phyloP scores from a whole-genome alignment of 2,797 vertebrate genomes.

The Salarias fasciatus region DNA sequence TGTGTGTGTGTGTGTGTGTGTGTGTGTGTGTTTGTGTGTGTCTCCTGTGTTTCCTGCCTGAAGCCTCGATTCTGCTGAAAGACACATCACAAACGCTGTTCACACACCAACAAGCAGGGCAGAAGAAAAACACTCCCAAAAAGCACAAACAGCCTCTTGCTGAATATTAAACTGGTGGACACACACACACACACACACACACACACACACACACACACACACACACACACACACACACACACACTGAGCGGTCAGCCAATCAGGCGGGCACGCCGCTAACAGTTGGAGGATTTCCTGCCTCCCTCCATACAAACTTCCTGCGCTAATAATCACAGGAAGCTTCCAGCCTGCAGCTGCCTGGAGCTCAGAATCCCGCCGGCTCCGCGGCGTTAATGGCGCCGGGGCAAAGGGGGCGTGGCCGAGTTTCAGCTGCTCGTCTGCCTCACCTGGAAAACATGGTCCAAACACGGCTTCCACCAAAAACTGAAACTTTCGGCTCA shows the following conservation, averaged over 20 bases:
- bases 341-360: constrained; percentile 74
- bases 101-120: too few species aligned
- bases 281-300: constrained; percentile 88
- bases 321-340: constrained; percentile 91
- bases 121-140: too few species aligned
- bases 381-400: too few species aligned
- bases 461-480: constrained; percentile 11
- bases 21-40: too few species aligned
- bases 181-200: too few species aligned
- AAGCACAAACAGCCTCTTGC: not conserved
- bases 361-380: not conserved
- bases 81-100: not conserved
- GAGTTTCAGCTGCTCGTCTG: too few species aligned
- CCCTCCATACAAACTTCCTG: constrained; percentile 85
- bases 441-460: not conserved
- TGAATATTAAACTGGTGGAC: constrained; percentile 12
- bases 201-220: too few species aligned
- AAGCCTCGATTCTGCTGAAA: constrained; percentile 18
- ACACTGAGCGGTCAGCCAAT: constrained; percentile 30
- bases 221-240: too few species aligned
- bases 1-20: too few species aligned
- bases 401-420: too few species aligned
- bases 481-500: too few species aligned
- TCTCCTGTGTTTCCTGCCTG: too few species aligned
- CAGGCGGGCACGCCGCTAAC: constrained; percentile 69